Base-by-base conservation (phyloP, 2,888 invertebrate species). In the Asteroscopus sphinx region DNA sequence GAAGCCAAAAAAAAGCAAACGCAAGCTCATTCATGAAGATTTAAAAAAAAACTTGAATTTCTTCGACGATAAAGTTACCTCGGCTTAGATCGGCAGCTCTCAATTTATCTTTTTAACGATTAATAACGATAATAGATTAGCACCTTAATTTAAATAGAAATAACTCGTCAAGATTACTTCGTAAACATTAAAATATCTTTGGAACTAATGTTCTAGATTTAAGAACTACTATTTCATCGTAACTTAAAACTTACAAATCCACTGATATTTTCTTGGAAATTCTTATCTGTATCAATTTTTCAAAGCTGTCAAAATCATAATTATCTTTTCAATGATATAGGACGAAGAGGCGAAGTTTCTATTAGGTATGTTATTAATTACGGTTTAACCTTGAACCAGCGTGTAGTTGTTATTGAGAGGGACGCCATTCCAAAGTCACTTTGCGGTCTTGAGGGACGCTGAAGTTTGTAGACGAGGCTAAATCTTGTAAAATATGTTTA, bases 391-490 rank as follows among this genome's bases (percentile, higher is more conserved):
- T 66, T 55, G 44, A 6, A 21, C 21, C 39, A 36, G 47, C 47
- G 44, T 39, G 13, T 9, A 13, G 35, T 51, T 51, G 36, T 45
- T 54, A 21, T 45, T 47, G 26, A 48, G 28, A 42, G 7, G 42
- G 37, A 41, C 57, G 54, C 17, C 17, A 9, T 5, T 46, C 28
- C 63, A 69, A 69, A 52, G 67, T 71, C 63, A 69, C 52, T 48
- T 52, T 45, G 51, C 35, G 37, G 37, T 51, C 15, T 21, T 21
- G 26, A 5, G 41, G 28, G 37, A 40, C 52, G 28, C 30, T 28
- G 5, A 69, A 67, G 48, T 67, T 71, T 69, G 42, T 52, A 45
- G 48, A 62, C 53, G 44, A 35, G 16, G 15, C 25, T 30, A 6
- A 49, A 36, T 36, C 8, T 16, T 12, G 21, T 0, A 21, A 51